phyloP scores from a whole-genome alignment of 1,140 invertebrate species.

The Cardiocondyla obscurior region DNA sequence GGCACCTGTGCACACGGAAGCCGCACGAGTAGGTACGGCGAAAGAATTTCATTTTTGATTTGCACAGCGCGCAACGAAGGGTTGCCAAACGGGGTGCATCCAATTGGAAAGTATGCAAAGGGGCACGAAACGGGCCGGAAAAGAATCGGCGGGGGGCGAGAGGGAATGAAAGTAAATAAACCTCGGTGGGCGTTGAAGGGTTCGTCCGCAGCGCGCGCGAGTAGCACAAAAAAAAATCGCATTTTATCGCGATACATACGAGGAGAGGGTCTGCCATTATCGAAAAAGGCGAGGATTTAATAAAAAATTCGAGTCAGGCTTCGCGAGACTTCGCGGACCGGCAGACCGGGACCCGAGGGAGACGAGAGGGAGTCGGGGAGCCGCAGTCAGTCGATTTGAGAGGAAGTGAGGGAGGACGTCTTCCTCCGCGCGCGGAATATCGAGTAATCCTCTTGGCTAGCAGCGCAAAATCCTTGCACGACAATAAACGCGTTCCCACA shows the following conservation, averaged over 20 bases:
- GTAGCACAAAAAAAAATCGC: conserved; percentile 70
- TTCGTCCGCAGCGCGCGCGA: conserved; percentile 16
- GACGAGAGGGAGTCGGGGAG: not conserved
- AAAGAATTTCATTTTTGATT: conserved; percentile 73
- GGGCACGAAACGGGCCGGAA: not conserved
- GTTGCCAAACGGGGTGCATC: conserved; percentile 57
- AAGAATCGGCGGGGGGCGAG: not conserved
- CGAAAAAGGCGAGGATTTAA: conserved; percentile 63
- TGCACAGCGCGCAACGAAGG: conserved; percentile 45
- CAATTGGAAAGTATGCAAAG: conserved; percentile 55
- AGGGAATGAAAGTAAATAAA: conserved; percentile 60
- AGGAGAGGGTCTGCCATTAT: conserved; percentile 61
- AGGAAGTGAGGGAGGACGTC: conserved; percentile 57
- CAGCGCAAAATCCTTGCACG: conserved; percentile 49
- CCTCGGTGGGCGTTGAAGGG: conserved; percentile 15
- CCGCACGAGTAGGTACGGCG: conserved; percentile 35
- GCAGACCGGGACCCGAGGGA: not conserved
- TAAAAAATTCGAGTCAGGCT: conserved; percentile 73
- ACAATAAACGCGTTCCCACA: conserved; percentile 63
- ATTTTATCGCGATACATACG: conserved; percentile 76
- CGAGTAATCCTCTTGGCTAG: conserved; percentile 64
- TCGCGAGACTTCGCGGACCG: conserved; percentile 11
- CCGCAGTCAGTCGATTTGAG: conserved; percentile 53
- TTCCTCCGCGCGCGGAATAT: conserved; percentile 71
- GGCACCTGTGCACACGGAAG: conserved; percentile 58